Percentiles rank a stretch among this genome's conserved stretches.
phyloP scores from a whole-genome alignment of 2,888 invertebrate genomes.

The Stegophylla sp. region DNA sequence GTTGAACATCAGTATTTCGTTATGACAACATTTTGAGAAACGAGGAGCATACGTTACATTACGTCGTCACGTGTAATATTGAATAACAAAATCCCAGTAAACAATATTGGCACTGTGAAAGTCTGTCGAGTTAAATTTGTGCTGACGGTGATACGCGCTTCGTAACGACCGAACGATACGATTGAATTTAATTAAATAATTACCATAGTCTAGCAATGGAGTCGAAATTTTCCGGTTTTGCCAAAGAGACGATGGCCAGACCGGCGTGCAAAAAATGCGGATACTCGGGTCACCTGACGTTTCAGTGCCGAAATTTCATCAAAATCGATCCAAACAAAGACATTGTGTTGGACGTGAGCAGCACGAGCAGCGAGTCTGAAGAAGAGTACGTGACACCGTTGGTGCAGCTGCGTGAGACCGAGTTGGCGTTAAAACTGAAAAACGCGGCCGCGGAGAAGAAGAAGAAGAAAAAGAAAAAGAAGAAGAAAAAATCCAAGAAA shows the following conservation, averaged over 20 bases:
- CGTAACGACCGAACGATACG: too few relatives aligned
- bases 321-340: conserved; percentile 91
- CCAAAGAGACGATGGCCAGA: conserved; percentile 64
- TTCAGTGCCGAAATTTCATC: conserved; percentile 93
- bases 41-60: too few relatives aligned
- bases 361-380: conserved; percentile 82
- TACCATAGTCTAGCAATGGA: conserved; percentile 20
- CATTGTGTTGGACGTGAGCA: conserved; percentile 89
- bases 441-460: conserved; percentile 71
- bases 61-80: too few relatives aligned
- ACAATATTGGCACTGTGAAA: too few relatives aligned
- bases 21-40: too few relatives aligned
- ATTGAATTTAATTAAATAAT: too few relatives aligned
- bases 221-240: conserved; percentile 51
- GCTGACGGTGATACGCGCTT: too few relatives aligned
- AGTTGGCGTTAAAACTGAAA: conserved; percentile 75
- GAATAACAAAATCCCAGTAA: too few relatives aligned
- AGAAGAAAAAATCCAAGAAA: conserved; percentile 64
- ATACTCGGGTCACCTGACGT: conserved; percentile 93
- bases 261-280: conserved; percentile 95
- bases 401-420: conserved; percentile 79
- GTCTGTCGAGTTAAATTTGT: too few relatives aligned
- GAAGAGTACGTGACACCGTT: conserved; percentile 81
- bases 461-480: conserved; percentile 65
- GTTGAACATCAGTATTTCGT: too few relatives aligned